Base-by-base conservation (phyloP, 2,797 vertebrate species). In the Lacerta bilineata region DNA sequence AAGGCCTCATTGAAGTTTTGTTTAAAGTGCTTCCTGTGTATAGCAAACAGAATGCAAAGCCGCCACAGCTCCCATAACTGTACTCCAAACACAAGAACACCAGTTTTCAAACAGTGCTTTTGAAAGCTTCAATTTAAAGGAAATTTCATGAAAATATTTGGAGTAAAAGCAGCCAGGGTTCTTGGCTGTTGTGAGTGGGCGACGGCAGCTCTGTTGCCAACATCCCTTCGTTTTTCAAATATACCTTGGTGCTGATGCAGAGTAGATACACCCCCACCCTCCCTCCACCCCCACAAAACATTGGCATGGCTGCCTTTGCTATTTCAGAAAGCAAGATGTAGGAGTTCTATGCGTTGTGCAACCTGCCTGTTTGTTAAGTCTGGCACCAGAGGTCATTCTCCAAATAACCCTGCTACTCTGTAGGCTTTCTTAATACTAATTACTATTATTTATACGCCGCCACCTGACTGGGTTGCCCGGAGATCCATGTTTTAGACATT, bases 31-130 rank as follows among this genome's bases (percentile, higher is more conserved):
- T 15, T 46, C 13, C 71, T 0, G 0, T 0, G 0, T 3, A 2
- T 80, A 13, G n/a, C 33, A 80, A 39, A 0, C 7, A 55, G 23
- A 0, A 81, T n/a, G 36, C 79, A 0, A 0, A 88, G 43, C 33
- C 11, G 5, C 41, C 9, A 0, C 2, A 18, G 27, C 13, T 82
- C 25, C 61, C 87, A 79, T 36, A 10, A 4, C 1, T 33, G 8
- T 46, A 68, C 85, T 85, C 83, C 69, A 0, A 33, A 33, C 33
- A 33, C 33, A 33, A 33, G 33, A 33, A 33, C 33, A 33, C 33
- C 33, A 33, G 0, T 83, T 90, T 88, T 93, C 88, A 90, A 89
- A 87, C 10, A 3, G 29, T 83, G 64, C 20, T 41, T 86, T 84
- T 72, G 87, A 71, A 90, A 89, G 39, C 3, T 61, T 1, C 29